Conservation (phyloP, 2,888 invertebrate species). For the Heterodera filipjevi region DNA sequence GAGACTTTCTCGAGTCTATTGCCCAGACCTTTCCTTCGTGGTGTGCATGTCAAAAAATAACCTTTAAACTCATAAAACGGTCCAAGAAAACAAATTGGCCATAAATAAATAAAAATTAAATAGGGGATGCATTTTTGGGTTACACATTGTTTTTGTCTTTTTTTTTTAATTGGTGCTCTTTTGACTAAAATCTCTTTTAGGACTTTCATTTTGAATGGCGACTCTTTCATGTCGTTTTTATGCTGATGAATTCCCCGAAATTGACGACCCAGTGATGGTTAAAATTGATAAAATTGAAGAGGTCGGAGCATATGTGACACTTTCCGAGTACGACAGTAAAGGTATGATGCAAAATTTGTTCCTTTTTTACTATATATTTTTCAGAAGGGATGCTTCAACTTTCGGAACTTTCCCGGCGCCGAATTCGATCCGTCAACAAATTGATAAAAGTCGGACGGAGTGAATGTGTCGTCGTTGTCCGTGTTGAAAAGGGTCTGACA, state of each 20-base stretch:
- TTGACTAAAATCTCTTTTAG: background rate
- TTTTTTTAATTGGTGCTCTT: background rate
- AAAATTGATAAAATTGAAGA: constrained; percentile 95
- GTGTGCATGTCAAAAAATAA: too few species aligned
- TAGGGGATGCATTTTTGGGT: too few species aligned
- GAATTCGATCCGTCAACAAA: constrained; percentile 99
- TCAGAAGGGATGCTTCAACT: constrained; percentile 86
- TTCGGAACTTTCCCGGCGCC: constrained; percentile 93
- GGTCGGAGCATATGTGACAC: constrained; percentile 95
- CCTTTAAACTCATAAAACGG: too few species aligned
- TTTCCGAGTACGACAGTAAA: constrained; percentile 96
- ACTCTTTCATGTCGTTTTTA: constrained; percentile 92
- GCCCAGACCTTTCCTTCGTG: too few species aligned
- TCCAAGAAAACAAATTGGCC: too few species aligned
- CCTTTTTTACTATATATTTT: constrained; percentile 76
- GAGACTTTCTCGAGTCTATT: too few species aligned
- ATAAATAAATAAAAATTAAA: too few species aligned
- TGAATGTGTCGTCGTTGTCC: constrained; percentile 96
- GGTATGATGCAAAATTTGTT: constrained; percentile 70
- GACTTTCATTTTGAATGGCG: constrained; percentile 2
- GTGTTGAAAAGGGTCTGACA: constrained; percentile 97
- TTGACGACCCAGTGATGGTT: constrained; percentile 99
- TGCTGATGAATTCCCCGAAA: constrained; percentile 93
- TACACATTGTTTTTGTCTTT: too few species aligned
- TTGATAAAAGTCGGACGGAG: constrained; percentile 96